Conservation (phyloP, 2,113 vertebrate genomes). For the Heliornis fulica region DNA sequence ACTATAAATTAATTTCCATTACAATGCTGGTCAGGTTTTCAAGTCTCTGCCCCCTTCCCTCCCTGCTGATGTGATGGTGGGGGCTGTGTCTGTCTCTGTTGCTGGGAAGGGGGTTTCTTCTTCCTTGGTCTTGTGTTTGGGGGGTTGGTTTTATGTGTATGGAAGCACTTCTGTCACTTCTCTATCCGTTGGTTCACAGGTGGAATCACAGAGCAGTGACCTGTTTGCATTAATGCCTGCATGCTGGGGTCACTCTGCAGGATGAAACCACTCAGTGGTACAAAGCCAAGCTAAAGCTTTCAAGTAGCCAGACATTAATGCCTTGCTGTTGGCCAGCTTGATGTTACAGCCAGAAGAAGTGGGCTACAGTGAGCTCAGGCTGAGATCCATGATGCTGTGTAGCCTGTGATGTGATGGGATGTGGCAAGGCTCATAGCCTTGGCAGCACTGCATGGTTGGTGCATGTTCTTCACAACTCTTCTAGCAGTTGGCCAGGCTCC, state of each 20-base stretch:
- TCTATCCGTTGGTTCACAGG: background rate
- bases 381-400: background rate
- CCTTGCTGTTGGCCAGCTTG: background rate
- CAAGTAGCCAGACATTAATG: background rate
- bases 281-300: background rate
- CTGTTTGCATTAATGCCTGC: background rate
- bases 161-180: background rate
- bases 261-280: background rate
- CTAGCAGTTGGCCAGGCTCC: background rate
- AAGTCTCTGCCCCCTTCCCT: background rate
- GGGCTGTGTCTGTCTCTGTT: background rate
- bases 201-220: background rate
- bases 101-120: background rate
- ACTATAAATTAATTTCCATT: background rate
- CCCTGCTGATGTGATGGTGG: no score
- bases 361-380: background rate
- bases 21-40: background rate
- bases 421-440: background rate
- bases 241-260: background rate
- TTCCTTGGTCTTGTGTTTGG: background rate
- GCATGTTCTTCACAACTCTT: fast-evolving
- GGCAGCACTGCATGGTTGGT: background rate
- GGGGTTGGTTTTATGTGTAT: background rate
- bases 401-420: no score
- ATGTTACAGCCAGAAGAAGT: background rate